Base-by-base conservation (phyloP, 1,140 invertebrate genomes). In the Dinothrombium tinctorium region DNA sequence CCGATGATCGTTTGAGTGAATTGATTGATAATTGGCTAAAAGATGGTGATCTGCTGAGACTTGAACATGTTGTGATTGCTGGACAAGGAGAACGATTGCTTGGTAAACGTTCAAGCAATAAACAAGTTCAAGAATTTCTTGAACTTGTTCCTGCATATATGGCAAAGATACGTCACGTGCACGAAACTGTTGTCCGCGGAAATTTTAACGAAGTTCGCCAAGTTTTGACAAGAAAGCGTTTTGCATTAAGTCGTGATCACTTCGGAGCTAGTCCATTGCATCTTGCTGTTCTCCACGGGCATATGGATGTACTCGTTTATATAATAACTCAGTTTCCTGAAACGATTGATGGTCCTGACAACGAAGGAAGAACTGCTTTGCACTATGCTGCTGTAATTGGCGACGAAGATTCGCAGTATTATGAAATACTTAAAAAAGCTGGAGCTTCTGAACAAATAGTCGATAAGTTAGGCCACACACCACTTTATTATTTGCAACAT, bases 211-310 rank as follows among this genome's bases (percentile, higher is more conserved):
- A 80, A 48, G 61, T 90, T 19, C 78, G 86, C 61, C 70, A 73
- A 41, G 72, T 81, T 4, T 60, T 90, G 50, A 83, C 90, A 59
- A 61, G 83, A 41, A 76, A 82, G 53, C 82, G 87, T 66, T 82
- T 90, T 54, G 83, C 81, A 6, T 68, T 84, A 29, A 79, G 81
- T 12, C 68, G 76, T 49, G 79, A 89, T 59, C 68, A 77, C 25
- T 72, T 77, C 49, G 80, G 83, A 11, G 72, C 83, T 15, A 86
- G 82, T 2, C 79, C 87, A 1, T 60, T 95, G 25, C 89, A 96
- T 59, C 81, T 87, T 33, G 83, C 86, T 6, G 75, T 79, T 0
- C 66, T 90, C 41, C 90, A 78, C 51, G 87, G 87, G 0, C 86
- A 95, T 59, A 84, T 86, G 1, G 90, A 76, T 31, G 89, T 28